These are phyloP conservation scores for Pandemis corylana DNA, from an alignment of 2,888 invertebrate species.

Conservation along the genomic window DNA sequence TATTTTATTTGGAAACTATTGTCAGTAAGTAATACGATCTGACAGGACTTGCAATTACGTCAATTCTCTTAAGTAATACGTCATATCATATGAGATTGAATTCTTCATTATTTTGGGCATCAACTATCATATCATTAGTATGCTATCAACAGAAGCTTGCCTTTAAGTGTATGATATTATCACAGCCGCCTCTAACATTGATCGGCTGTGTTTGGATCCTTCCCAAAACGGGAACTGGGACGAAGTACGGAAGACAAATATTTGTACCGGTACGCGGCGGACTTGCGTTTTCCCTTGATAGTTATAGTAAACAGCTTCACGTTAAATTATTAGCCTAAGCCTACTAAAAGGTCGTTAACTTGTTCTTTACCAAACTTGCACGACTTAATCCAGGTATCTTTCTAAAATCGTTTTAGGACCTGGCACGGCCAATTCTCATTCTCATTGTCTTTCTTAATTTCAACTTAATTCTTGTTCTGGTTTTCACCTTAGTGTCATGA, in stretches of 20 bases:
- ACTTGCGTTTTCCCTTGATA: slow-evolving; percentile 28
- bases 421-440: neutral
- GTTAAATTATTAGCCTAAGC: slow-evolving; percentile 17
- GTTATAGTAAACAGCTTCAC: slow-evolving; percentile 26
- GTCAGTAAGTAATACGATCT: no score
- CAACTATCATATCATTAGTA: slow-evolving; percentile 12
- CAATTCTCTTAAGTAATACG: neutral
- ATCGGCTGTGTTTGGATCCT: slow-evolving; percentile 22
- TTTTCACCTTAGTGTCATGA: neutral
- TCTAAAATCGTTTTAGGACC: neutral
- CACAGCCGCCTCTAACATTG: slow-evolving; percentile 27
- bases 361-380: neutral
- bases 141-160: slow-evolving; percentile 7
- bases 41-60: neutral
- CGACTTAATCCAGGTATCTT: neutral
- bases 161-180: slow-evolving; percentile 13
- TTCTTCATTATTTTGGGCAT: neutral
- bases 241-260: slow-evolving; percentile 40
- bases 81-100: neutral
- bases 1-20: no score
- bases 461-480: neutral
- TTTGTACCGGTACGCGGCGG: slow-evolving; percentile 27
- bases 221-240: slow-evolving; percentile 35
- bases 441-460: neutral
- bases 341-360: slow-evolving; percentile 23